A percentile compares a stretch with the other conserved stretches of the same genome.
phyloP scores from a whole-genome alignment of 2,113 vertebrate genomes.

The Meriones unguiculatus region DNA sequence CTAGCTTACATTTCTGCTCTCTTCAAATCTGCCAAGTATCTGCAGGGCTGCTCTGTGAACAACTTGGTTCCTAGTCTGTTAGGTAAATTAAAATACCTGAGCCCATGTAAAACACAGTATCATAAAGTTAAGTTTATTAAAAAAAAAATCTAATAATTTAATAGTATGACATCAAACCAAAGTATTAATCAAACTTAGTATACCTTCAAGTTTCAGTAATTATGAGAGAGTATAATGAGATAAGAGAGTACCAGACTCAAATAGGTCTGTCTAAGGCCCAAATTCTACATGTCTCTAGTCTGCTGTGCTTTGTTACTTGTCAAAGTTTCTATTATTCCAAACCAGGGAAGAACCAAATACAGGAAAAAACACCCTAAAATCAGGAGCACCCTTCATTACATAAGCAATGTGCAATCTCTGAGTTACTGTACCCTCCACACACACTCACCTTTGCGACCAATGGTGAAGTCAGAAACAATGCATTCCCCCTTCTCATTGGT shows the following conservation, averaged over 20 bases:
- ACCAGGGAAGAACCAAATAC: neutral
- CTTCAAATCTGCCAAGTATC: constrained; percentile 1
- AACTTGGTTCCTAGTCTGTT: neutral
- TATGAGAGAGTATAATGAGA: neutral
- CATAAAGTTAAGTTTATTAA: neutral
- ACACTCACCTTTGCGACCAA: constrained; percentile 94
- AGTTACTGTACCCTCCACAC: neutral
- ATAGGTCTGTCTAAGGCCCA: neutral
- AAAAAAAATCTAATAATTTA: constrained; percentile 40
- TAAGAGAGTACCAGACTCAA: neutral
- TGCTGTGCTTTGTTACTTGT: neutral
- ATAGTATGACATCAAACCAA: neutral
- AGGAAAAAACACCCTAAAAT: neutral
- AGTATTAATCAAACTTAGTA: constrained; percentile 15
- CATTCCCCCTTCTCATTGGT: constrained; percentile 92
- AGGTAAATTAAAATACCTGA: neutral
- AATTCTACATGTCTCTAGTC: neutral
- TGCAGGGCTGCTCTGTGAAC: neutral
- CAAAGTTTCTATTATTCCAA: neutral
- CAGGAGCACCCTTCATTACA: neutral
- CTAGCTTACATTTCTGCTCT: neutral
- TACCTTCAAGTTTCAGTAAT: constrained; percentile 30
- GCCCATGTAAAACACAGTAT: neutral
- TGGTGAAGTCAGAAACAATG: constrained; percentile 94
- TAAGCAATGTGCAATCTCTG: constrained; percentile 15